Conservation (phyloP, 2,113 vertebrate genomes). For the Galeopterus variegatus region DNA sequence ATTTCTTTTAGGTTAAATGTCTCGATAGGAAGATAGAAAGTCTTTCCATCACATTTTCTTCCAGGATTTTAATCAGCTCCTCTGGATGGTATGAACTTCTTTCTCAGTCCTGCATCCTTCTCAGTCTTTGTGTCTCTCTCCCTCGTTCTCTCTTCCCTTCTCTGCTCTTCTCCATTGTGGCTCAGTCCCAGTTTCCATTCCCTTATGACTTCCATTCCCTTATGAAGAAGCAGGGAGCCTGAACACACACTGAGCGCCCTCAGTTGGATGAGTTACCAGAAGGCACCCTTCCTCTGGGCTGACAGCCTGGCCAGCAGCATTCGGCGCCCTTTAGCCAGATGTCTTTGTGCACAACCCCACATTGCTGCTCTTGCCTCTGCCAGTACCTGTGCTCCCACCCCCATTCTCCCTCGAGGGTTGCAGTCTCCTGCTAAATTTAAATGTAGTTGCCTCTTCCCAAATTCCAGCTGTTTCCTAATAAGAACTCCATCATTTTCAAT, state of each 20-base stretch:
- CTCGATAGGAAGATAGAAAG: constrained; percentile 84
- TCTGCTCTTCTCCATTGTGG: neutral
- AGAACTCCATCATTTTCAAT: neutral
- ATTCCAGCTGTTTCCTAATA: constrained; percentile 54
- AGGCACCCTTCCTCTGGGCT: neutral
- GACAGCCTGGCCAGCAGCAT: neutral
- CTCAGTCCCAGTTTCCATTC: neutral
- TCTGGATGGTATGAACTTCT: constrained; percentile 67
- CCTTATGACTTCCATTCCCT: neutral
- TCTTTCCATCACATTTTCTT: constrained; percentile 81
- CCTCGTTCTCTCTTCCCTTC: neutral
- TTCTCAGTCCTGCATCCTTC: constrained; percentile 65
- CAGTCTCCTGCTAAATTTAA: neutral
- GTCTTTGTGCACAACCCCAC: neutral
- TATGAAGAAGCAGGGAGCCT: neutral
- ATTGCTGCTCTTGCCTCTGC: neutral
- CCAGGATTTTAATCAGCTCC: constrained; percentile 82
- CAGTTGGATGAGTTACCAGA: neutral
- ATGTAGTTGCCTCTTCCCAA: neutral
- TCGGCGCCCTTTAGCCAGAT: neutral
- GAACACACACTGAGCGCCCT: neutral
- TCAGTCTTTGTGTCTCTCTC: constrained; percentile 61
- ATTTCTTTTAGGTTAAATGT: constrained; percentile 88
- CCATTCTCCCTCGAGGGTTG: neutral
- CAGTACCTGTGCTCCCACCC: too few relatives aligned